phyloP scores from a whole-genome alignment of 2,888 invertebrate species.

The Drosophila acutilabella region DNA sequence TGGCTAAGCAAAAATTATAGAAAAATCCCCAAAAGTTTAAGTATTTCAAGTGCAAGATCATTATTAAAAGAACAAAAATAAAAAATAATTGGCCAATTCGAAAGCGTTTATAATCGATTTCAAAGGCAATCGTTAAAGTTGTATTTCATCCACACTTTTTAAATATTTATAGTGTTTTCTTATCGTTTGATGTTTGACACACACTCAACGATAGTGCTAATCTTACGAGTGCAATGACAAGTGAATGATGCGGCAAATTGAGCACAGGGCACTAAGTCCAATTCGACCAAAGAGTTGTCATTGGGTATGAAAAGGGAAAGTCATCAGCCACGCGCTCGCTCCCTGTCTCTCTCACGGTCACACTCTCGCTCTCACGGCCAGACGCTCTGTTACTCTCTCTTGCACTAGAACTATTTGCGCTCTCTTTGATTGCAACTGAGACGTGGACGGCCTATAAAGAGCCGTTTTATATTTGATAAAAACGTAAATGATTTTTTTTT shows the following conservation, averaged over 20 bases:
- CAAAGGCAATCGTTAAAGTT: constrained; percentile 9
- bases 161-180: neutral
- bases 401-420: constrained; percentile 5
- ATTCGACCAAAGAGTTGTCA: constrained; percentile 19
- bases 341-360: neutral
- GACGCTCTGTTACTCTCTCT: constrained; percentile 14
- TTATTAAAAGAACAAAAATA: constrained; percentile 17
- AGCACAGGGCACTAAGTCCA: constrained; percentile 22
- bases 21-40: neutral
- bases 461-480: constrained; percentile 35
- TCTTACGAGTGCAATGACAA: constrained; percentile 3
- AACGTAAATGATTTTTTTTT: constrained; percentile 12
- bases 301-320: constrained; percentile 48
- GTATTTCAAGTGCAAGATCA: constrained; percentile 32
- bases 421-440: neutral
- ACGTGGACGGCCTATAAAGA: constrained; percentile 34
- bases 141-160: neutral
- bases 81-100: neutral
- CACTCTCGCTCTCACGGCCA: neutral
- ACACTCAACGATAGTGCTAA: neutral
- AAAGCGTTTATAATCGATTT: constrained; percentile 19
- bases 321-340: constrained; percentile 8
- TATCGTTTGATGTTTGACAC: constrained; percentile 4
- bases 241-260: constrained; percentile 20
- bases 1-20: neutral